Percentiles rank a stretch among this genome's conserved stretches.
These are phyloP conservation scores for Sphaerophoria rueppellii DNA, from an alignment of 2,888 invertebrate species.

Conservation along the genomic window DNA sequence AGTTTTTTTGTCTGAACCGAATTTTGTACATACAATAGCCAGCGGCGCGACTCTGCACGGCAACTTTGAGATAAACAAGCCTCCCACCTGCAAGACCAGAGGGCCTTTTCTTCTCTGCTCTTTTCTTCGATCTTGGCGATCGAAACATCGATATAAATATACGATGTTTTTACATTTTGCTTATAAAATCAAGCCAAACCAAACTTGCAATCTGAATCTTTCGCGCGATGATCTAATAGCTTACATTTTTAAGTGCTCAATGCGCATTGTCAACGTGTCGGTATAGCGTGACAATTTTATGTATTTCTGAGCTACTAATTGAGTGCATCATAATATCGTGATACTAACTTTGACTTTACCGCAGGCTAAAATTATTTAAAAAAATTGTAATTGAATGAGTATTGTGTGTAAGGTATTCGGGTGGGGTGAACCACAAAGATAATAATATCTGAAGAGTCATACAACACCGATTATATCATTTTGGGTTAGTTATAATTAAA, in stretches of 20 bases:
- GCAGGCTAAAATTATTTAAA: conserved; percentile 8
- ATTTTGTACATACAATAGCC: conserved; percentile 1
- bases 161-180: neutral
- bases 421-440: conserved; percentile 20
- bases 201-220: conserved; percentile 32
- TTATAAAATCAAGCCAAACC: conserved; percentile 11
- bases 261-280: conserved; percentile 5
- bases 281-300: conserved; percentile 15
- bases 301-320: conserved; percentile 27
- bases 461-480: conserved; percentile 25
- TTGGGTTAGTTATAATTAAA: neutral
- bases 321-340: conserved; percentile 23
- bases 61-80: neutral
- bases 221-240: conserved; percentile 36
- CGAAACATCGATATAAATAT: neutral
- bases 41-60: no score
- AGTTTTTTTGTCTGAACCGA: conserved; percentile 10
- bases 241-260: neutral
- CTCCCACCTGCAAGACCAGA: conserved; percentile 28
- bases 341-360: neutral
- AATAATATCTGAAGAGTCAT: neutral
- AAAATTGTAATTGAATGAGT: conserved; percentile 12
- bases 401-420: neutral
- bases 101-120: conserved; percentile 6
- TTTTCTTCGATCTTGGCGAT: conserved; percentile 4